Evolutionary conservation across 2,888 invertebrate genomes (phyloP).

Genomic region (Latrodectus hesperus): DNA sequence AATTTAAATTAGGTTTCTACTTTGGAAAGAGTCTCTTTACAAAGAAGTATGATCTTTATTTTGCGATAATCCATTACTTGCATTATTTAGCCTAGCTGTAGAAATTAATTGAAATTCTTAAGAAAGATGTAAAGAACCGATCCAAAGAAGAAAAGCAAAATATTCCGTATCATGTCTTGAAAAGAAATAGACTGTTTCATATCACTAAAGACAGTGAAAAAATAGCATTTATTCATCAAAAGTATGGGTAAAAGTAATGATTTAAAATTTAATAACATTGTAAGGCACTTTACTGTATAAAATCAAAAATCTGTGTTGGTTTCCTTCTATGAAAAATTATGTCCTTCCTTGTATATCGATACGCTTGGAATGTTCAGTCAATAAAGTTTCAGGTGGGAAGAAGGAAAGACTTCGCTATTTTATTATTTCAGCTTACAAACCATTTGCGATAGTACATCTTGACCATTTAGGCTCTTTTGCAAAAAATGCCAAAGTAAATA

Average conservation of each 20-base stretch:
- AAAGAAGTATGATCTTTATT: too few relatives aligned
- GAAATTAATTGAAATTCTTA: neutral
- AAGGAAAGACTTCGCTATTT: neutral
- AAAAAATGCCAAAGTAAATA: neutral
- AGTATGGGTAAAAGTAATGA: too few relatives aligned
- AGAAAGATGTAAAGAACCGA: neutral
- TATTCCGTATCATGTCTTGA: neutral
- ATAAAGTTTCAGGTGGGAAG: neutral
- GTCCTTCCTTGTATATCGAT: neutral
- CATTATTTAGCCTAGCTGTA: too few relatives aligned
- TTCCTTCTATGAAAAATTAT: neutral
- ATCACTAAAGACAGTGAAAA: neutral
- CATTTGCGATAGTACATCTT: neutral
- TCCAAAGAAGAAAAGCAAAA: neutral
- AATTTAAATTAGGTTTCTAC: too few relatives aligned
- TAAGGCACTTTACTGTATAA: too few relatives aligned
- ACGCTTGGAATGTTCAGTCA: neutral
- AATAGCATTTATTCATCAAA: too few relatives aligned
- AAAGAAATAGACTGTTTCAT: conserved; percentile 1
- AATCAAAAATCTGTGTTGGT: neutral
- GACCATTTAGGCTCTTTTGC: neutral
- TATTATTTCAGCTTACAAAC: neutral
- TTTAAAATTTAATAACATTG: too few relatives aligned
- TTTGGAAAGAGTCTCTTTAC: too few relatives aligned
- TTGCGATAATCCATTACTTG: too few relatives aligned